Base-by-base conservation (phyloP, 2,888 invertebrate species). In the Eudemis profundana region DNA sequence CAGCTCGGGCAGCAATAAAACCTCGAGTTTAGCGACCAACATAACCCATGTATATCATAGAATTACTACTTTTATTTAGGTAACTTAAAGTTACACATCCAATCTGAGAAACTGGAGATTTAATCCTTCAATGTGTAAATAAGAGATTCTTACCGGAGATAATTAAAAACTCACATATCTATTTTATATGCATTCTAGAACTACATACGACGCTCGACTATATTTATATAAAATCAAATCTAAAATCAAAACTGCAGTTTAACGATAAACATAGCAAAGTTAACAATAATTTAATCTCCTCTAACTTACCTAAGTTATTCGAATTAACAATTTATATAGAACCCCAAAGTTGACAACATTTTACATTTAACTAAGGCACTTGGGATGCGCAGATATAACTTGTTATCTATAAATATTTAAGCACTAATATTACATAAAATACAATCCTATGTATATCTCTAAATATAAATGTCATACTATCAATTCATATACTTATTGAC, bases 231-330 rank as follows among this genome's bases (percentile, higher is more conserved):
- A 69, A 70, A 72, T 72, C 70, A 72, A 64, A 70, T 76, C 59
- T 68, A 65, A 60, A 66, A 59, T 61, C 42, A 70, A 78, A 78
- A 70, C 74, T 74, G 78, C 65, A 73, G 74, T 69, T 73, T 84
- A 87, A 85, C 84, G 83, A 87, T 87, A 88, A 90, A 90, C 85
- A 87, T 89, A 89, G 89, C 83, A 87, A 88, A 90, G 85, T 91
- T 90, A 92, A 91, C 90, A 91, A 91, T 91, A 90, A 90, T 90
- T 91, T 91, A 91, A 90, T 91, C 90, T 91, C 89, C 83, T 88
- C 87, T 88, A 88, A 83, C 85, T 85, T 85, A 87, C 84, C 81
- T 83, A 83, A 77, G 71, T 80, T 81, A 78, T 82, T 88, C 89
- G 86, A 86, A 84, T 84, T 87, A 90, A 90, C 89, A 90, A 82